Evolutionary conservation across 2,113 vertebrate species (phyloP).

Genomic region (Cyprinus carpio): DNA sequence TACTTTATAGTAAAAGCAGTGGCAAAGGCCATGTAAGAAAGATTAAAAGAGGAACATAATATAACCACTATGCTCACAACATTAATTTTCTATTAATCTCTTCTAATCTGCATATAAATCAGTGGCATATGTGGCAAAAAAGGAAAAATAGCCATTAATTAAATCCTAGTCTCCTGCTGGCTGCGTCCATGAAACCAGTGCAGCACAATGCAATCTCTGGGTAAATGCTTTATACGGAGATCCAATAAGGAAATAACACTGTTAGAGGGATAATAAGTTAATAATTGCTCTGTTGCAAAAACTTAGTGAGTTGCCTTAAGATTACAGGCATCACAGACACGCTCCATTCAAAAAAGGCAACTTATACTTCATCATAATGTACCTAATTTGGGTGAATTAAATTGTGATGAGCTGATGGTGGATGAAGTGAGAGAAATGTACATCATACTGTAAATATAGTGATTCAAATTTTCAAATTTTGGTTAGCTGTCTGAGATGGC

Average conservation of each 20-base stretch:
- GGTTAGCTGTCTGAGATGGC: no score
- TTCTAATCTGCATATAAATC: background rate
- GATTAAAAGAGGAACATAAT: constrained; percentile 4
- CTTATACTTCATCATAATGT: background rate
- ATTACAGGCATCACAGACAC: background rate
- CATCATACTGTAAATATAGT: background rate
- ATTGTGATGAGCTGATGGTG: background rate
- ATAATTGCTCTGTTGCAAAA: constrained; percentile 1
- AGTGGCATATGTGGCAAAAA: background rate
- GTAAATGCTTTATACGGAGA: background rate
- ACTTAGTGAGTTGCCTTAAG: background rate
- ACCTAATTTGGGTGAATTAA: background rate
- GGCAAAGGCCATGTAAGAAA: background rate
- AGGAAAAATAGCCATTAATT: background rate
- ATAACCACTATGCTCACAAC: background rate
- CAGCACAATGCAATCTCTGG: background rate
- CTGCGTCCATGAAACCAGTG: background rate
- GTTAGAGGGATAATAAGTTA: background rate
- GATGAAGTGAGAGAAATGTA: background rate
- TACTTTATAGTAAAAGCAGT: background rate
- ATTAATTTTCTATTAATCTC: background rate
- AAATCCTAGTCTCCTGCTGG: background rate
- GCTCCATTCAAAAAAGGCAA: background rate
- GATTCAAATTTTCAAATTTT: background rate
- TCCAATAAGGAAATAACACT: background rate